These are phyloP conservation scores for Cryptotermes secundus DNA, from an alignment of 1,140 invertebrate species.

Conservation along the genomic window DNA sequence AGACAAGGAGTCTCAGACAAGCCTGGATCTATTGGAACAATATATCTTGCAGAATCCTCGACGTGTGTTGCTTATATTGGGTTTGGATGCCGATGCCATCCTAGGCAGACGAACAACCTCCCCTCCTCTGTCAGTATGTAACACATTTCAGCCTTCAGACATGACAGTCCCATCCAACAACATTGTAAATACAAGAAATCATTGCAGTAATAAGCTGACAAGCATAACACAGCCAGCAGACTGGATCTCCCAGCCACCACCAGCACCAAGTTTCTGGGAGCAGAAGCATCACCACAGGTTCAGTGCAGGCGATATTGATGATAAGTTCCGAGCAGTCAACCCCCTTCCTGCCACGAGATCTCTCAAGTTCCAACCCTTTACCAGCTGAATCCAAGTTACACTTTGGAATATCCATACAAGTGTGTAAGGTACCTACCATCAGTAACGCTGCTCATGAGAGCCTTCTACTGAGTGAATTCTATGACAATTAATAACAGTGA, in stretches of 20 bases:
- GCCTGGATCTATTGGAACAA: conserved; percentile 47
- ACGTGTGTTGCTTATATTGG: conserved; percentile 51
- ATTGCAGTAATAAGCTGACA: neutral
- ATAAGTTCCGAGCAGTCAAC: conserved; percentile 43
- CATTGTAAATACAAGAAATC: neutral
- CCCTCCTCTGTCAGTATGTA: neutral
- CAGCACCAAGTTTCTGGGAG: conserved; percentile 21
- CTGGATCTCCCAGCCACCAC: conserved; percentile 22
- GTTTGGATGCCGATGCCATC: conserved; percentile 49
- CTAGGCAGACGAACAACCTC: neutral
- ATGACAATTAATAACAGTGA: neutral
- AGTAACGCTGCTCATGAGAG: neutral
- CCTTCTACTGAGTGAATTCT: neutral
- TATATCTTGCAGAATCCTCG: conserved; percentile 53
- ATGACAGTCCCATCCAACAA: neutral
- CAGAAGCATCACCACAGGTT: conserved; percentile 41
- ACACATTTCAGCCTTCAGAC: neutral
- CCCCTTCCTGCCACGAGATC: conserved; percentile 45
- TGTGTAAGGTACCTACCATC: neutral
- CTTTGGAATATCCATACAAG: neutral
- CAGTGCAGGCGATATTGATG: conserved; percentile 48
- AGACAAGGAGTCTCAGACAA: conserved; percentile 48
- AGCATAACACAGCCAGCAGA: neutral
- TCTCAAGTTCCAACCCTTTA: conserved; percentile 45
- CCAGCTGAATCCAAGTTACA: conserved; percentile 33